Conservation (phyloP, 2,888 invertebrate species). For the Eristalis arbustorum region DNA sequence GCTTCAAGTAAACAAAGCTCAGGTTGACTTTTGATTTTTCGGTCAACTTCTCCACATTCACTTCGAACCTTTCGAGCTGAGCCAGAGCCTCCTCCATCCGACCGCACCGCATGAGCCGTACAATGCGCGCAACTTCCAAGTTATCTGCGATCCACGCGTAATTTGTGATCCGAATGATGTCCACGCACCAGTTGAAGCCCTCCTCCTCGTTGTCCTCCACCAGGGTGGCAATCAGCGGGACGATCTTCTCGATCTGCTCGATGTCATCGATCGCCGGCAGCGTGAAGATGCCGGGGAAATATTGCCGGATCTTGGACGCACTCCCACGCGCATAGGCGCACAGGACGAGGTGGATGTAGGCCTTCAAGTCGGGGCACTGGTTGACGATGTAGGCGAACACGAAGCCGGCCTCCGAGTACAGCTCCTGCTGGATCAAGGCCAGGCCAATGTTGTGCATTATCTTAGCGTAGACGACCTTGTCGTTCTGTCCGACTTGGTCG, state of each 20-base stretch:
- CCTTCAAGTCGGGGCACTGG: constrained; percentile 36
- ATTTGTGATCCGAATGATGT: constrained; percentile 45
- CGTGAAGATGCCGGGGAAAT: constrained; percentile 25
- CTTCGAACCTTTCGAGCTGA: neutral
- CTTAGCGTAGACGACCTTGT: constrained; percentile 31
- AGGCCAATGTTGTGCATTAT: constrained; percentile 64
- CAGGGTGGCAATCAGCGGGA: constrained; percentile 35
- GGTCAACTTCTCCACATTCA: constrained; percentile 35
- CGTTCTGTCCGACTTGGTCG: constrained; percentile 61
- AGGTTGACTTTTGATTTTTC: constrained; percentile 53
- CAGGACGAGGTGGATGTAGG: constrained; percentile 40
- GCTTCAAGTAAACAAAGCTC: constrained; percentile 47
- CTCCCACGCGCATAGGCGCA: constrained; percentile 23
- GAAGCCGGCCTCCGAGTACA: constrained; percentile 42
- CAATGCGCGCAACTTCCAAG: constrained; percentile 42
- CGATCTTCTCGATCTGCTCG: constrained; percentile 41
- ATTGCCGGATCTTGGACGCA: constrained; percentile 16
- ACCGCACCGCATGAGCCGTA: neutral
- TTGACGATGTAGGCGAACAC: constrained; percentile 47
- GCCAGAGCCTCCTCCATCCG: neutral
- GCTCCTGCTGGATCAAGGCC: constrained; percentile 43
- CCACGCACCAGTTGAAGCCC: constrained; percentile 60
- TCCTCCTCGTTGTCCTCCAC: constrained; percentile 32
- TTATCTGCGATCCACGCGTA: constrained; percentile 59
- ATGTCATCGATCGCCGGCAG: constrained; percentile 21